These are phyloP conservation scores for Coleophora deauratella DNA, from an alignment of 2,888 invertebrate genomes.

Conservation along the genomic window DNA sequence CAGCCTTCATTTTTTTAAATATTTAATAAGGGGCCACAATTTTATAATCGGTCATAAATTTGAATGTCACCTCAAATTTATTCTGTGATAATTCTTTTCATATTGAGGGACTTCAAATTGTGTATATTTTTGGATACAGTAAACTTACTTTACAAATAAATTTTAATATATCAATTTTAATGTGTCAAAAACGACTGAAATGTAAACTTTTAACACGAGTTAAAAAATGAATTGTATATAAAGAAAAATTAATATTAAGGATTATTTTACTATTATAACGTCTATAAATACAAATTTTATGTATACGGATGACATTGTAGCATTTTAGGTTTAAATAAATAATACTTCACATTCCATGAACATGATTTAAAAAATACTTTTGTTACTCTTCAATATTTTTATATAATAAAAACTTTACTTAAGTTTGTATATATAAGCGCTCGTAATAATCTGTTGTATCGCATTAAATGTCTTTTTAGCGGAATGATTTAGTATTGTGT, in stretches of 20 bases:
- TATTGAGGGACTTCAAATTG: conserved; percentile 66
- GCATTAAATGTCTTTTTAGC: conserved; percentile 33
- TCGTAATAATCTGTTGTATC: conserved; percentile 63
- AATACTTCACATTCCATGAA: conserved; percentile 56
- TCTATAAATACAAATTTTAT: conserved; percentile 16
- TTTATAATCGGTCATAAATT: conserved; percentile 27
- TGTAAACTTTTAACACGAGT: background rate
- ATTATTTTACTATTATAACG: conserved; percentile 13
- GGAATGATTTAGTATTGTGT: conserved; percentile 56
- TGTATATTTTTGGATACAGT: conserved; percentile 7
- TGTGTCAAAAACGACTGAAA: conserved; percentile 5
- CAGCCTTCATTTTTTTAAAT: background rate
- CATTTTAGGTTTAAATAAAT: conserved; percentile 30
- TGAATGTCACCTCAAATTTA: conserved; percentile 63
- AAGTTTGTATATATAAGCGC: conserved; percentile 44
- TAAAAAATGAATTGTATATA: background rate
- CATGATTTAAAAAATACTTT: conserved; percentile 36
- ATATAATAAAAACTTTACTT: conserved; percentile 25
- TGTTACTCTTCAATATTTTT: conserved; percentile 26
- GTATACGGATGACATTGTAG: conserved; percentile 56
- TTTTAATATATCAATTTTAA: background rate
- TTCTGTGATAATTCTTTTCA: conserved; percentile 72
- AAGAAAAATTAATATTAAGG: background rate
- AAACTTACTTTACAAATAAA: conserved; percentile 1
- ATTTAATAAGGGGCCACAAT: conserved; percentile 26